Evolutionary conservation across 1,140 invertebrate genomes (phyloP).

Genomic region (Trichonephila clavata): DNA sequence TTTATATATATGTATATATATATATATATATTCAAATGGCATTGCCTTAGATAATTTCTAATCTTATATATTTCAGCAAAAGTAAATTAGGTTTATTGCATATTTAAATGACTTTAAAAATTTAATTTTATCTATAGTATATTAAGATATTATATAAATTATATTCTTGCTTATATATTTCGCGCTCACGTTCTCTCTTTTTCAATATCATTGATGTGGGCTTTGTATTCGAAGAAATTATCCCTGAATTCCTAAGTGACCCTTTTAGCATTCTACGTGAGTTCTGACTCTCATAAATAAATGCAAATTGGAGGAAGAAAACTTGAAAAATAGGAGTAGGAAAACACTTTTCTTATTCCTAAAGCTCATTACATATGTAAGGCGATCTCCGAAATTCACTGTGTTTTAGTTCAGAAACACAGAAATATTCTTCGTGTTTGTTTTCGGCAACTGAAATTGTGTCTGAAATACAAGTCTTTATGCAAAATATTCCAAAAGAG

Average conservation of each 20-base stretch:
- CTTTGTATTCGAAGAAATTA: not conserved
- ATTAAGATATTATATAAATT: too few species aligned
- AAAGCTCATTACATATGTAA: slow-evolving; percentile 44
- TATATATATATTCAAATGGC: too few species aligned
- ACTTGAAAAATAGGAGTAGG: not conserved
- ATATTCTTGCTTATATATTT: too few species aligned
- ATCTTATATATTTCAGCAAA: too few species aligned
- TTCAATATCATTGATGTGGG: too few species aligned
- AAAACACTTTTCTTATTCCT: slow-evolving; percentile 40
- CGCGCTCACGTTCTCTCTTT: too few species aligned
- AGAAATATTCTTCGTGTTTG: slow-evolving; percentile 14
- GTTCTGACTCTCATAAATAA: not conserved
- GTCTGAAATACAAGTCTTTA: slow-evolving; percentile 27
- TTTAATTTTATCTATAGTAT: too few species aligned
- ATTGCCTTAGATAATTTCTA: too few species aligned
- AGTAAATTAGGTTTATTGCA: too few species aligned
- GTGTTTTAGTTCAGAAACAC: not conserved
- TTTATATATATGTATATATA: too few species aligned
- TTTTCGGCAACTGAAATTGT: not conserved
- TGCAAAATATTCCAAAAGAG: slow-evolving; percentile 14
- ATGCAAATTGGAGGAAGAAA: slow-evolving; percentile 24
- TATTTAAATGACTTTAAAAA: too few species aligned
- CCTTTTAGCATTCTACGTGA: not conserved
- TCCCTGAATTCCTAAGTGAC: not conserved
- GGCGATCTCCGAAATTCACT: slow-evolving; percentile 16